These are phyloP conservation scores for Heteromurus nitidus DNA, from an alignment of 2,888 invertebrate species.

Conservation along the genomic window DNA sequence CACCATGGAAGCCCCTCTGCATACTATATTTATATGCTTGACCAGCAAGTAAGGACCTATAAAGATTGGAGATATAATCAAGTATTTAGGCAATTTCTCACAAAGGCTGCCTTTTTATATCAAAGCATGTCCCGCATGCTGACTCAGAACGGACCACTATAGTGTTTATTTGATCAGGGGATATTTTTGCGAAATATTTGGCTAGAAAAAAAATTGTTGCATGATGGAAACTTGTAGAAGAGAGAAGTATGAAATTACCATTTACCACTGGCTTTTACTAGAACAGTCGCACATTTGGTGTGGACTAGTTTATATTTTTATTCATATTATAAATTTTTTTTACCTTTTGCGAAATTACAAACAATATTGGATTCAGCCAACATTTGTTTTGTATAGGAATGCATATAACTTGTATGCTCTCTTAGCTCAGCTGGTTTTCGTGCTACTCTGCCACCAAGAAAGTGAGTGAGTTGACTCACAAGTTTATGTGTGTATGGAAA, in stretches of 20 bases:
- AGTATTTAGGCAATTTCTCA: conserved; percentile 13
- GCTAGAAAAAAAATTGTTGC: conserved; percentile 41
- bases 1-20: conserved; percentile 39
- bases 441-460: conserved; percentile 16
- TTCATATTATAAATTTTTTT: too few species aligned
- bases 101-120: too few species aligned
- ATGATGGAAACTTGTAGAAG: conserved; percentile 20
- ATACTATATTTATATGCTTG: background rate
- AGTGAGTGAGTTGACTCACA: background rate
- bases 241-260: too few species aligned
- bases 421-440: background rate
- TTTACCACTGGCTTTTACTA: conserved; percentile 25
- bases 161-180: conserved; percentile 27
- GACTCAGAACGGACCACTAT: too few species aligned
- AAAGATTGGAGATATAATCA: conserved; percentile 23
- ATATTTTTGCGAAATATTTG: conserved; percentile 20
- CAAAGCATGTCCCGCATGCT: too few species aligned
- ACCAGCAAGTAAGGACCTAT: background rate
- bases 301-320: conserved; percentile 20
- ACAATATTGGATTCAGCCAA: background rate
- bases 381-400: conserved; percentile 1
- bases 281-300: conserved; percentile 31
- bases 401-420: too few species aligned
- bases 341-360: conserved; percentile 30
- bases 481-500: background rate